Conservation (phyloP, 2,113 vertebrate genomes). For the Podarcis muralis region DNA sequence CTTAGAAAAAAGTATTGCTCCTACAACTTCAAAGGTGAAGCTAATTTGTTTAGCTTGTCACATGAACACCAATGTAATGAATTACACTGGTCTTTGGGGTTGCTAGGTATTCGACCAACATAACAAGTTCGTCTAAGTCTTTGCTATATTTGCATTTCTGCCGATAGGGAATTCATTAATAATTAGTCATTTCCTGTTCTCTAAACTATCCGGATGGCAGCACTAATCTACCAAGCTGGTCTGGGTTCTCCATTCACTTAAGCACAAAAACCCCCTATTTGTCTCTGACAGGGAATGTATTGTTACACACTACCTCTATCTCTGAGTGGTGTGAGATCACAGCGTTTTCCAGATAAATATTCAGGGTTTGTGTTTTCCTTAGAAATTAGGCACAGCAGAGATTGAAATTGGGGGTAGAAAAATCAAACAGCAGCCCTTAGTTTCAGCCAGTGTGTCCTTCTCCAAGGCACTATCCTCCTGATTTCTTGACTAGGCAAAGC, state of each 20-base stretch:
- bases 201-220: not conserved
- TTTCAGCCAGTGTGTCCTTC: not conserved
- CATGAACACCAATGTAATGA: slow-evolving; percentile 42
- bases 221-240: not conserved
- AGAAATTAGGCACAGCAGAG: no score
- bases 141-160: slow-evolving; percentile 41
- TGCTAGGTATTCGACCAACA: slow-evolving; percentile 14
- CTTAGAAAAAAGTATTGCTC: slow-evolving; percentile 23
- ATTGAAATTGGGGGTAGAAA: no score
- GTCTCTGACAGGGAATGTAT: not conserved
- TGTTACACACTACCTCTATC: no score
- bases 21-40: slow-evolving; percentile 46
- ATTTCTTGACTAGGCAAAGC: not conserved
- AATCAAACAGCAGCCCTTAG: no score
- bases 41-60: slow-evolving; percentile 34
- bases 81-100: slow-evolving; percentile 37
- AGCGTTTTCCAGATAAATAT: no score
- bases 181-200: not conserved
- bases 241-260: not conserved
- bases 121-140: not conserved
- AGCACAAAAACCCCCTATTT: not conserved
- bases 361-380: no score
- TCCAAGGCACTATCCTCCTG: not conserved
- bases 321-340: no score
- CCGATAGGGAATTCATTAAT: slow-evolving; percentile 25